Base-by-base conservation (phyloP, 2,888 invertebrate genomes). In the Pharmacophagus antenor region DNA sequence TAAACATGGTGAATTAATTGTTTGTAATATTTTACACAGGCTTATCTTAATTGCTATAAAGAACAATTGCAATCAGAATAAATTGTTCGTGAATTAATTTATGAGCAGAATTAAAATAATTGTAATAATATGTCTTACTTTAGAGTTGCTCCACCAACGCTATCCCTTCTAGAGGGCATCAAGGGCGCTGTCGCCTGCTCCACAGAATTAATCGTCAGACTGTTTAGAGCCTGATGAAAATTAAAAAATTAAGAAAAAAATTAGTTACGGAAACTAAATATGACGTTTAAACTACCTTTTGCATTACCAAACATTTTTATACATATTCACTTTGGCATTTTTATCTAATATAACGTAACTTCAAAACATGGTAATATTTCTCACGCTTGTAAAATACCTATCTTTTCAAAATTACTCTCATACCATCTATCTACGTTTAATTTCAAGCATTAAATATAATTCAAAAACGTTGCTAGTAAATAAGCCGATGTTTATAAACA, bases 191-290 rank as follows among this genome's bases (percentile, higher is more conserved):
- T 73, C 2, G 88, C 84, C 55, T 87, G 88, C 41, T 87, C 89
- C 12, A 92, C 92, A 41, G 94, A 92, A 65, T 92, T 93, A 63
- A 83, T 92, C 17, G 95, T 94, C 92, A 98, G 93, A 76, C 95
- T 95, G 72, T 94, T 94, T 70, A 97, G 85, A 23, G 96, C 96
- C 95, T 96, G 83, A 53, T 58, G 56, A 67, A 67, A 47, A 31
- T 21, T 17, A n/a, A 22, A 18, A 53, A 41, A 12, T 25, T 31
- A 50, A 61, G 37, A 3, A 37, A 37, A 44, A 44, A 44, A 18
- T 44, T 4, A 37, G 37, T 37, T 8, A 37, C 5, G 37, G 10
- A 37, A 8, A 5, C n/a, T 37, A 4, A 37, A 27, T 27, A 10
- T 37, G 1, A 4, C 2, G 4, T 31, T 31, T 37, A 5, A 15